phyloP scores from a whole-genome alignment of 2,888 invertebrate species.

The Strigamia maritima region DNA sequence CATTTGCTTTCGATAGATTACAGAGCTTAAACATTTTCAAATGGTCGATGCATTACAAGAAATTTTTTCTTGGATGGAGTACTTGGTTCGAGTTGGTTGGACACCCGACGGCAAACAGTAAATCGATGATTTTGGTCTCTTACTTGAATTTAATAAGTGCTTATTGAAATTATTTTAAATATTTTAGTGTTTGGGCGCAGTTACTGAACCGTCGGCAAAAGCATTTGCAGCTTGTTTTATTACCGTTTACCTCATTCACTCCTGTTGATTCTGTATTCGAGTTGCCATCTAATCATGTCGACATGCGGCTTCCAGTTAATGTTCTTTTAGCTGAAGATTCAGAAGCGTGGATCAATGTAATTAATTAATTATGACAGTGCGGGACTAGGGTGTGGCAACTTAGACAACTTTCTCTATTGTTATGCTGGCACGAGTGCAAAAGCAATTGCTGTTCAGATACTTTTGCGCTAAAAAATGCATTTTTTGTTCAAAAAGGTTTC shows the following conservation, averaged over 20 bases:
- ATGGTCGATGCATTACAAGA: conserved; percentile 71
- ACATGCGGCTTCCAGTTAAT: conserved; percentile 51
- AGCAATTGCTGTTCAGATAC: too few species aligned
- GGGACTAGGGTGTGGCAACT: too few species aligned
- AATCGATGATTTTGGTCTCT: too few species aligned
- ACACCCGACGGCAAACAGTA: conserved; percentile 84
- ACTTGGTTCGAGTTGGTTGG: conserved; percentile 93
- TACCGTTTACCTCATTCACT: conserved; percentile 76
- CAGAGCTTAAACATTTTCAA: conserved; percentile 71
- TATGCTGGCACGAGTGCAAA: too few species aligned
- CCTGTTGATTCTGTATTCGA: conserved; percentile 48
- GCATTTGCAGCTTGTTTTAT: conserved; percentile 73
- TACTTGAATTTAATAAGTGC: too few species aligned
- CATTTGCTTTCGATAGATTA: conserved; percentile 48
- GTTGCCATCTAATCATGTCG: conserved; percentile 52
- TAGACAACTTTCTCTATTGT: too few species aligned
- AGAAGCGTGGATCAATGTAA: conserved; percentile 86
- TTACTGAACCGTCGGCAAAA: conserved; percentile 84
- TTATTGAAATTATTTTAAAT: conserved; percentile 15
- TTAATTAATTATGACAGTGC: conserved; percentile 42
- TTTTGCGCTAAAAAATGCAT: too few species aligned
- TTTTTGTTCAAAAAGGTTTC: too few species aligned
- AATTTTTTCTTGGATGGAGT: conserved; percentile 90
- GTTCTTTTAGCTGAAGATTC: conserved; percentile 61
- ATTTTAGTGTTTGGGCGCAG: conserved; percentile 80